Percentiles rank a stretch among this genome's conserved stretches.
phyloP scores from a whole-genome alignment of 2,888 invertebrate genomes.

The Lysandra bellargus region DNA sequence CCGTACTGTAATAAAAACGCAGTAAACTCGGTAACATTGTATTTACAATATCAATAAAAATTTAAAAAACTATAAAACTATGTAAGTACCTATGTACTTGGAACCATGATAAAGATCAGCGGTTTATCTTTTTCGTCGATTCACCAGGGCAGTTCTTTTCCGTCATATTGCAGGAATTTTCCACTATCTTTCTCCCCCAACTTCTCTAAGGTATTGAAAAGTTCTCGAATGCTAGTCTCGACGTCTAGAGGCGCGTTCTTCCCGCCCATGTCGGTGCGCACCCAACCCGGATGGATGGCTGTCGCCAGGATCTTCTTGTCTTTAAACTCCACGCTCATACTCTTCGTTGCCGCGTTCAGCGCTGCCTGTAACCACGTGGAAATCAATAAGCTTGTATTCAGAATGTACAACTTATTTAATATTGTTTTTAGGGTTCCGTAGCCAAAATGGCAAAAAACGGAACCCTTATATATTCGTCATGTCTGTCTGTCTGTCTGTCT shows the following conservation, averaged over 20 bases:
- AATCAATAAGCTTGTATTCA: neutral
- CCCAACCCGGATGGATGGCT: conserved; percentile 94
- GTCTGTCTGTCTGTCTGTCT: too few species aligned
- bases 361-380: conserved; percentile 83
- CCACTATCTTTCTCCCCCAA: conserved; percentile 86
- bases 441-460: too few species aligned
- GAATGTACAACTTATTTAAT: neutral
- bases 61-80: too few species aligned
- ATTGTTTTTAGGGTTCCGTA: neutral
- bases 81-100: too few species aligned
- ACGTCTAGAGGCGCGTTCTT: conserved; percentile 87
- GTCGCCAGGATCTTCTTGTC: conserved; percentile 87
- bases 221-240: conserved; percentile 82
- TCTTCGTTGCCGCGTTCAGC: conserved; percentile 91
- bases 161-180: conserved; percentile 89
- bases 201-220: conserved; percentile 83
- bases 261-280: conserved; percentile 94
- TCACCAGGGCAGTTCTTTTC: conserved; percentile 87
- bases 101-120: neutral
- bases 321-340: conserved; percentile 90
- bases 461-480: too few species aligned
- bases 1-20: neutral
- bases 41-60: neutral
- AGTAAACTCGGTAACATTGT: neutral
- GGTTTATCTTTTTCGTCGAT: neutral